Evolutionary conservation across 2,113 vertebrate species (phyloP).

Genomic region (Semnornis frantzii): DNA sequence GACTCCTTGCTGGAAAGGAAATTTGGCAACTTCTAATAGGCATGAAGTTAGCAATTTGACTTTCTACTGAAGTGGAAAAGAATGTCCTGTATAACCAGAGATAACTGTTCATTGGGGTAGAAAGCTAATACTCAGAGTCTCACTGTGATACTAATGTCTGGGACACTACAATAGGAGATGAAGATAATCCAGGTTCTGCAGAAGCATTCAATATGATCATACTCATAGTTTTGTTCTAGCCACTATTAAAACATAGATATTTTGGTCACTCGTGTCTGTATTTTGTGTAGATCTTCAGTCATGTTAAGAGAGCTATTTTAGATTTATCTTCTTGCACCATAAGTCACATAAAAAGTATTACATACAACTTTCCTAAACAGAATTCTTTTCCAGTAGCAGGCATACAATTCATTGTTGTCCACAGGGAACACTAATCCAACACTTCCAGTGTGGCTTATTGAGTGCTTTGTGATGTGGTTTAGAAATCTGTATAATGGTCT

Average conservation of each 20-base stretch:
- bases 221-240: background rate
- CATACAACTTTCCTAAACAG: background rate
- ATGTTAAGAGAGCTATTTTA: background rate
- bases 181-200: background rate
- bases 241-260: background rate
- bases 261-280: background rate
- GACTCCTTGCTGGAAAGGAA: background rate
- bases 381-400: background rate
- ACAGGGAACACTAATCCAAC: background rate
- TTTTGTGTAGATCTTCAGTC: background rate
- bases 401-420: background rate
- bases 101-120: background rate
- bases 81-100: background rate
- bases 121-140: background rate
- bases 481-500: background rate
- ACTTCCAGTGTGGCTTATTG: background rate
- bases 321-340: background rate
- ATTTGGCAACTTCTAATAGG: background rate
- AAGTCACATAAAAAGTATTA: background rate
- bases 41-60: background rate
- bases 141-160: background rate
- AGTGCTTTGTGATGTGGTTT: background rate
- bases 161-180: background rate
- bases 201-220: background rate
- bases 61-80: background rate